A percentile compares a stretch with the other conserved stretches of the same genome.
Evolutionary conservation across 1,140 invertebrate species (phyloP).

Genomic region (Nautilus pompilius): DNA sequence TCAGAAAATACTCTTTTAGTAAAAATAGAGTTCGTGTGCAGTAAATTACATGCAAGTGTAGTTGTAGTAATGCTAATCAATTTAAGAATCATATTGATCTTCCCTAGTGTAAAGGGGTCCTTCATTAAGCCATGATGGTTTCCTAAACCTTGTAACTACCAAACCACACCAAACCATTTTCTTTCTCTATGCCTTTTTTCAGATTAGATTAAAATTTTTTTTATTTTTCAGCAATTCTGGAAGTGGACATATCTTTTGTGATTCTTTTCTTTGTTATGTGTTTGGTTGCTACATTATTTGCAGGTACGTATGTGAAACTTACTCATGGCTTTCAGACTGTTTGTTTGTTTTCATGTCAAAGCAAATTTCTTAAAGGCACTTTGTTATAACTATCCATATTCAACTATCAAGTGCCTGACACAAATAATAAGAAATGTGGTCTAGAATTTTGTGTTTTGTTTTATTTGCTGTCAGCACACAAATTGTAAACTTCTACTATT

Average conservation of each 20-base stretch:
- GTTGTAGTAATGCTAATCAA: background rate
- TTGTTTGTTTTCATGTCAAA: no score
- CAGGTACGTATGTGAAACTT: conserved; percentile 56
- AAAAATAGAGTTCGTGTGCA: no score
- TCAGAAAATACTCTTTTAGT: no score
- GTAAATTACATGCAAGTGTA: background rate
- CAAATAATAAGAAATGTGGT: no score
- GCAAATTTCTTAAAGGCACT: no score
- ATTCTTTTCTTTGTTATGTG: conserved; percentile 45
- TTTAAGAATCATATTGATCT: background rate
- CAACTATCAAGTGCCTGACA: no score
- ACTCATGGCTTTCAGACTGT: no score
- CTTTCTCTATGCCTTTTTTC: background rate
- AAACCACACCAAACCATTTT: background rate
- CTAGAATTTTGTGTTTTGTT: no score
- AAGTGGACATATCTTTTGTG: conserved; percentile 53
- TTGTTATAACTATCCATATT: no score
- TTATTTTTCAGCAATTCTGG: conserved; percentile 53
- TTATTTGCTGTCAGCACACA: no score
- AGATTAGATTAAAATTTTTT: conserved; percentile 7
- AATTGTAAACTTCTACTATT: no score
- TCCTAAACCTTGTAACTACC: background rate
- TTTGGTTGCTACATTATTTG: conserved; percentile 35
- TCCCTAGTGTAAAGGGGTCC: conserved; percentile 4
- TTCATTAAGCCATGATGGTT: background rate